Base-by-base conservation (phyloP, 2,888 invertebrate genomes). In the Cyaniris semiargus region DNA sequence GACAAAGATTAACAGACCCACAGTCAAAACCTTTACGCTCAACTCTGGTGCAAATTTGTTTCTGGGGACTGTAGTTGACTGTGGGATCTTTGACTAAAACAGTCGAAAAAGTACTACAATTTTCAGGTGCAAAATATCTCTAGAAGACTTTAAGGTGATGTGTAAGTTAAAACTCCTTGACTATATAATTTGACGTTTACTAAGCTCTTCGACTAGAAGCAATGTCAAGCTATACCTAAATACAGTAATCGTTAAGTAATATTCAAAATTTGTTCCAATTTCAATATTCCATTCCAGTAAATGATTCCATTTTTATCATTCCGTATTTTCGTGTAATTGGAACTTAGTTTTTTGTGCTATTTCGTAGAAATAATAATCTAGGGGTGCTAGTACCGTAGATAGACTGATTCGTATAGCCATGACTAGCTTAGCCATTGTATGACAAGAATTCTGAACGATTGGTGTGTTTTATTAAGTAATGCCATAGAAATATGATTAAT, bases 321-420 rank as follows among this genome's bases (percentile, higher is more conserved):
- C 44, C 48, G 44, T 48, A 2, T 74, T 53, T 23, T 27, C n/a
- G 10, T 48, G 71, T 72, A 56, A 56, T 34, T 70, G 34, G 56
- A 76, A 72, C 27, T 3, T 13, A 76, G 71, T 58, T 23, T 38
- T 58, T 23, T 56, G 56, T 72, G 76, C 38, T 77, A 38, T 77
- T 38, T 4, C 23, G 72, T 72, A 58, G 58, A 34, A 71, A 53
- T 70, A 70, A 44, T 70, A 79, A 81, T 89, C 87, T 89, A 88
- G 85, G 86, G 88, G 91, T 89, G 88, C 89, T 89, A 85, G 88
- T 87, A 87, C 90, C 90, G 87, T 86, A 85, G 85, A 89, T 90
- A 91, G 93, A 92, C 91, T 92, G 92, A 92, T 86, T 86, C 90
- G 90, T 91, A 88, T 89, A 90, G 91, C 91, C 91, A 91, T 92